Evolutionary conservation across 1,140 invertebrate genomes (phyloP), one percentile per base, ranked within the genome.

Genomic region (Euwallacea similis): DNA sequence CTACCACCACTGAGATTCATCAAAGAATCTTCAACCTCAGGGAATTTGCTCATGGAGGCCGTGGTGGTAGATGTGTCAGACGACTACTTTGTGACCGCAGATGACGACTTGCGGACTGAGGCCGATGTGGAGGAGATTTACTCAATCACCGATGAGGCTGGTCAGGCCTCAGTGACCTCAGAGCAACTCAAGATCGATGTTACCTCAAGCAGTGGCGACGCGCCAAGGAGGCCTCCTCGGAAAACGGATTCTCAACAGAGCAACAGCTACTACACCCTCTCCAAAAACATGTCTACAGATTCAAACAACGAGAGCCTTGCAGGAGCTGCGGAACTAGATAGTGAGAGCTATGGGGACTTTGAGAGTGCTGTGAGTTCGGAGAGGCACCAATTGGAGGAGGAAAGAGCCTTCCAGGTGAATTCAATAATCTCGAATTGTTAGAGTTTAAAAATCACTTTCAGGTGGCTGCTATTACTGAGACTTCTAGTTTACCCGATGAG

Each of bases 11-110:
- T 96, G 76, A 84, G 93, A 68, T 95, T 96, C 79, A 88, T 92
- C 0, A 94, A 95, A 81, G 93, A 96, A 83, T 92, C 93, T 0
- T 94, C 93, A 0, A 92, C 89, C 33, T 93, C 93, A 2, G 92
- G 93, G 13, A 93, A 94, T 80, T 82, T 95, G 6, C 78, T 94
- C 0, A 94, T 95, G 92, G 93, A 96, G 84, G 93, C 93, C 2
- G 91, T 95, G 13, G 90, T 96, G 4, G 95, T 96, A 61, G 94
- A 96, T 75, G 92, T 96, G n/a, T 89, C 91, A 0, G 91, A 91
- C 7, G 91, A 93, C 75, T 93, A 92, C 74, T 93, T 93, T 76
- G 83, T 86, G 0, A 84, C 87, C 15, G 88, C 88, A 0, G 91
- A 93, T 81, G 91, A 92, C 78, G 92, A 93, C 81, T 83, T 91